These are phyloP conservation scores for Carassius gibelio DNA, from an alignment of 2,113 vertebrate genomes.

Conservation along the genomic window DNA sequence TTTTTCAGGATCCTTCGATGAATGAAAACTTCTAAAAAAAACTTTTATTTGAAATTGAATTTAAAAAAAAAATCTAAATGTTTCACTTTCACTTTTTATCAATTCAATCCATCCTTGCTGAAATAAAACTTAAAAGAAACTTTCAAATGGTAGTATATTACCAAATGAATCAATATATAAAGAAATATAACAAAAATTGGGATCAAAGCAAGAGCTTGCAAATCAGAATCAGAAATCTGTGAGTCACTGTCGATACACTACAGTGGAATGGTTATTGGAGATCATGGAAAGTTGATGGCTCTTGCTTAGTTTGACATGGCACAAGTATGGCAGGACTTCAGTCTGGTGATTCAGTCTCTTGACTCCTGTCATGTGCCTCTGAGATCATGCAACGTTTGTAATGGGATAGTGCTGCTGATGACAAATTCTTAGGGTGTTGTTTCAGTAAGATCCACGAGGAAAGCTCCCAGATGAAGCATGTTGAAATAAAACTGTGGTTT, in stretches of 20 bases:
- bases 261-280: neutral
- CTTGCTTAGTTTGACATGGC: neutral
- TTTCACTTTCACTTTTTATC: too few species aligned
- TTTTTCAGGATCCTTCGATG: too few species aligned
- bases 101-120: too few species aligned
- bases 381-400: conserved; percentile 10
- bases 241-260: neutral
- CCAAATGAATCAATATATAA: neutral
- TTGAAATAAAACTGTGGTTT: neutral
- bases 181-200: neutral
- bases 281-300: neutral
- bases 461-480: neutral
- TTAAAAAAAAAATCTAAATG: too few species aligned
- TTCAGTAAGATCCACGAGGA: neutral
- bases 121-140: too few species aligned
- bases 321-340: neutral
- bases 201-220: neutral
- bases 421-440: neutral
- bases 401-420: conserved; percentile 1
- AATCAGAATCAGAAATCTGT: neutral
- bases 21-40: too few species aligned
- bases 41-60: too few species aligned
- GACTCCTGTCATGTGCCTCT: neutral
- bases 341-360: neutral
- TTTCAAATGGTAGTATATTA: neutral